A percentile compares a stretch with the other conserved stretches of the same genome.
These are phyloP conservation scores for Omphaloscelis lunosa DNA, from an alignment of 2,888 invertebrate genomes.

Conservation along the genomic window DNA sequence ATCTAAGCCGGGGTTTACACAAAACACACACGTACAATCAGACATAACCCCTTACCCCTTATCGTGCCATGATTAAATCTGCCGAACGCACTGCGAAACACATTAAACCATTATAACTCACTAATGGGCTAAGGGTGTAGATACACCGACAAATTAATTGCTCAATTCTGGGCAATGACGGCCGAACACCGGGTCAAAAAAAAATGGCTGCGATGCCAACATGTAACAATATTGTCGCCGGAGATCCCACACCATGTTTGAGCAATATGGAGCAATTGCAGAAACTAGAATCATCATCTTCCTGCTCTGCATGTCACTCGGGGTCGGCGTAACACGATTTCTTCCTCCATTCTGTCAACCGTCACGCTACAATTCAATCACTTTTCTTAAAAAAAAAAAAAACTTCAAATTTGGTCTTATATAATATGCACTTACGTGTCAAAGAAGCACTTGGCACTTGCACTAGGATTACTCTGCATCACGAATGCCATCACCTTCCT, in stretches of 20 bases:
- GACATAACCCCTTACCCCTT: conserved; percentile 28
- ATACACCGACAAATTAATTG: conserved; percentile 16
- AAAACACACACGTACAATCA: conserved; percentile 11
- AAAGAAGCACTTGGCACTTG: too few relatives aligned
- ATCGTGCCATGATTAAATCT: conserved; percentile 54
- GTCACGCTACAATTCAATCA: background rate
- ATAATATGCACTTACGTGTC: too few relatives aligned
- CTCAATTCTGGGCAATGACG: background rate
- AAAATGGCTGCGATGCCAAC: too few relatives aligned
- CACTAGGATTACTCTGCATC: too few relatives aligned
- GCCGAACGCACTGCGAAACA: conserved; percentile 38
- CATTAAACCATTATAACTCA: conserved; percentile 51
- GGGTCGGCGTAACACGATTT: background rate
- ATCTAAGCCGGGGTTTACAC: conserved; percentile 13
- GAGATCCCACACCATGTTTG: background rate
- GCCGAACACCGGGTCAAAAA: background rate
- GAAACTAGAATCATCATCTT: background rate
- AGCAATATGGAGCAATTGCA: background rate
- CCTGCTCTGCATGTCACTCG: background rate
- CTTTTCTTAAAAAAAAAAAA: background rate
- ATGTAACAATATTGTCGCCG: too few relatives aligned
- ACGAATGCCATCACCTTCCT: too few relatives aligned
- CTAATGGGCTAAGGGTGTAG: conserved; percentile 35
- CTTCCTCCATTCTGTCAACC: background rate
- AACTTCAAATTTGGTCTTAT: too few relatives aligned